phyloP scores from a whole-genome alignment of 2,888 invertebrate species.

The Cetonia aurata region DNA sequence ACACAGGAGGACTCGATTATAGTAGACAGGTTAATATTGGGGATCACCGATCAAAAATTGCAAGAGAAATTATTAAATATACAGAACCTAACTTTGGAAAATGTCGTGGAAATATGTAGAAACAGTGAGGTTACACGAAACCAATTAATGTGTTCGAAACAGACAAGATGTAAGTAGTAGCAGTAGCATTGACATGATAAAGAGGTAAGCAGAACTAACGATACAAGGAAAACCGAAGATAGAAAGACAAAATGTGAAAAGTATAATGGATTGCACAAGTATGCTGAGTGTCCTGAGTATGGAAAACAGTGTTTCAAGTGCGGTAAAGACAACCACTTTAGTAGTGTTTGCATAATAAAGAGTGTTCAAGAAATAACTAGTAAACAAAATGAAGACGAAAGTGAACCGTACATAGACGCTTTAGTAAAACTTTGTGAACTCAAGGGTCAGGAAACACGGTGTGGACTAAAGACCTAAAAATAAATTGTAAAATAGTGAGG shows the following conservation, averaged over 20 bases:
- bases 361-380: not conserved
- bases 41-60: conserved; percentile 39
- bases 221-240: not conserved
- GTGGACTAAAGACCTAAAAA: no score
- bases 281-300: no score
- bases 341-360: not conserved
- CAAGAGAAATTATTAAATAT: conserved; percentile 43
- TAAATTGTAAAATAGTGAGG: no score
- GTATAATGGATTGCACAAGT: not conserved
- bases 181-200: not conserved
- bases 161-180: not conserved
- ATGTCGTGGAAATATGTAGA: conserved; percentile 20
- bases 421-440: not conserved
- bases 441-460: no score
- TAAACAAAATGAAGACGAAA: not conserved
- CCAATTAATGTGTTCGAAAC: conserved; percentile 3
- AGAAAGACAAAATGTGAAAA: not conserved
- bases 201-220: no score
- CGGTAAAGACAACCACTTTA: conserved; percentile 1
- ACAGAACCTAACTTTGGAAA: conserved; percentile 31
- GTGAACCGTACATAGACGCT: not conserved
- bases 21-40: conserved; percentile 45
- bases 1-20: conserved; percentile 45
- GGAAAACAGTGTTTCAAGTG: not conserved
- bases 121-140: not conserved